Evolutionary conservation across 2,888 invertebrate species (phyloP), one percentile per base, ranked within the genome.

Genomic region (Eumerus sabulonum): DNA sequence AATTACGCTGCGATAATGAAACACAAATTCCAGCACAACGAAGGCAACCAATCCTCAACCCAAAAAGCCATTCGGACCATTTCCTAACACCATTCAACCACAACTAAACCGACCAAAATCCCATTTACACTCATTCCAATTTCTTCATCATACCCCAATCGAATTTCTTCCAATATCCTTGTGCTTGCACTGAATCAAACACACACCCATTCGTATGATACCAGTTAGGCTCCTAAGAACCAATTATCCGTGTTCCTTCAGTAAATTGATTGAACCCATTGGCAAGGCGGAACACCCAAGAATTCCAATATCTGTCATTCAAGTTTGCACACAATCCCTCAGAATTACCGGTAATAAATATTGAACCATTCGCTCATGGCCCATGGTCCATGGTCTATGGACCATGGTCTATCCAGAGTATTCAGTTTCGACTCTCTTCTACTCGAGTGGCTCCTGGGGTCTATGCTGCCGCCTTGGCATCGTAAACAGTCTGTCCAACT

Each of bases 301-400:
- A 74, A 67, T 74, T 74, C 60, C 73, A 74, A 74, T 74, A 74
- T 60, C 67, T 74, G 60, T 38, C 73, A 62, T 56, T 67, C 42
- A 57, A 71, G 56, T 71, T 63, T 62, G 27, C 62, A 50, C 66
- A 48, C 47, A 35, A 45, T 57, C 42, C 62, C 62, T 71, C 12
- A 42, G 42, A 62, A 71, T 56, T 63, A 62, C 71, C 36, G 62
- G 53, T 42, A 54, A 67, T 67, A 74, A 67, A 48, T 76, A 76
- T 71, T 71, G 54, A 72, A 42, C 63, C 18, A 4, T 42, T 27
- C 27, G 27, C 27, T 27, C 27, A 7, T 27, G 27, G 27, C 27
- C 27, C 2, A 27, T 27, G 7, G 27, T 7, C 27, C 27, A 27
- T 27, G n/a, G 27, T 7, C 7, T 7, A 7, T 27, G 27, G 27